phyloP scores from a whole-genome alignment of 1,140 invertebrate species.

The Drosophila albomicans region DNA sequence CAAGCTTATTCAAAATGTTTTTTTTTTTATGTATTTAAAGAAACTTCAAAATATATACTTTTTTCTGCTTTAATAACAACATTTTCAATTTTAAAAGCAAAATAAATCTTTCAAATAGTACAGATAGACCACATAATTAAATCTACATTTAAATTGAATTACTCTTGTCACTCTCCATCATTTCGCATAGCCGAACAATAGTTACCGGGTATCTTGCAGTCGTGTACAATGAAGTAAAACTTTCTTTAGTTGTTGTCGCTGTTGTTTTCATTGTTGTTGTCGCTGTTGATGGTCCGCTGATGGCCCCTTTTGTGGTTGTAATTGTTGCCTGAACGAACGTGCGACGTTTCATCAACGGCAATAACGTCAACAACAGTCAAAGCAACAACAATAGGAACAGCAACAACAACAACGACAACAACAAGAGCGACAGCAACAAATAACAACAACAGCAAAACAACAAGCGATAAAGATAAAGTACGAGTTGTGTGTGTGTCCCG shows the following conservation, averaged over 20 bases:
- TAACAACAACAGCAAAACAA: conserved; percentile 66
- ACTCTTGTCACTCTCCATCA: too few species aligned
- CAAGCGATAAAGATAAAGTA: conserved; percentile 80
- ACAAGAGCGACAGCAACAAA: conserved; percentile 22
- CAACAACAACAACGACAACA: conserved; percentile 20
- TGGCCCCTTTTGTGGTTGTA: conserved; percentile 57
- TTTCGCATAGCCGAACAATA: too few species aligned
- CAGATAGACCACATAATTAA: too few species aligned
- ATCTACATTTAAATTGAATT: too few species aligned
- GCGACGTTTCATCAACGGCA: conserved; percentile 50
- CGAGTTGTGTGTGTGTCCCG: conserved; percentile 20
- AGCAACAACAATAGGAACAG: conserved; percentile 18
- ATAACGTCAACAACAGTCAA: conserved; percentile 33
- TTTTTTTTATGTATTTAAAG: too few species aligned
- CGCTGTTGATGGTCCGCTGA: conserved; percentile 32
- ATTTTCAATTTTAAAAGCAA: too few species aligned
- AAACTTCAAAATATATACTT: too few species aligned
- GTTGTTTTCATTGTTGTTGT: background rate
- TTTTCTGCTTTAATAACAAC: too few species aligned
- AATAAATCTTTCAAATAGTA: too few species aligned
- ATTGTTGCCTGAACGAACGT: conserved; percentile 67
- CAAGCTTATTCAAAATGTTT: too few species aligned
- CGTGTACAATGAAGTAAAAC: background rate
- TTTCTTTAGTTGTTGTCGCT: background rate
- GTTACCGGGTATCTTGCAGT: too few species aligned